phyloP scores from a whole-genome alignment of 2,888 invertebrate genomes.

The Proisotoma minuta region DNA sequence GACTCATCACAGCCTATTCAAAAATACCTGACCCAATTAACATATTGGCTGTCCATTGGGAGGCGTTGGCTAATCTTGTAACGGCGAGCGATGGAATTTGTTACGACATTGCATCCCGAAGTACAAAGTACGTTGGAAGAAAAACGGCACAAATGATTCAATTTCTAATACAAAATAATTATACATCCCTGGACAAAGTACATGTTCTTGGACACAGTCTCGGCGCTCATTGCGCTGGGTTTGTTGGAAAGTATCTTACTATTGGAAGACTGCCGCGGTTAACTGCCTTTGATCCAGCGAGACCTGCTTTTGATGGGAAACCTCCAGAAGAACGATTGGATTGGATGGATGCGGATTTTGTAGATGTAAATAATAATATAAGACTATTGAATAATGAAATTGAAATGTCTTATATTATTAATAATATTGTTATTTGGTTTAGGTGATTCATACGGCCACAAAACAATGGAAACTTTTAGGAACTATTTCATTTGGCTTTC shows the following conservation, averaged over 20 bases:
- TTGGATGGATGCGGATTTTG: slow-evolving; percentile 29
- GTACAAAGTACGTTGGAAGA: slow-evolving; percentile 25
- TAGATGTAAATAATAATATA: slow-evolving; percentile 15
- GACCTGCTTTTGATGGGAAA: slow-evolving; percentile 24
- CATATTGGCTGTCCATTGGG: slow-evolving; percentile 33
- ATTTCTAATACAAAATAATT: slow-evolving; percentile 23
- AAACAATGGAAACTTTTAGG: slow-evolving; percentile 25
- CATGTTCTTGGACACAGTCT: slow-evolving; percentile 36
- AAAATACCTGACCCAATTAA: slow-evolving; percentile 21
- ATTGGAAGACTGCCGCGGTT: slow-evolving; percentile 26
- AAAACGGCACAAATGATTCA: slow-evolving; percentile 28
- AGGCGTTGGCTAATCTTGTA: slow-evolving; percentile 29
- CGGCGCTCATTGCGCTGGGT: slow-evolving; percentile 32
- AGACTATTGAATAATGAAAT: neutral
- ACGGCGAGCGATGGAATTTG: slow-evolving; percentile 32
- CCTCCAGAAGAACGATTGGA: slow-evolving; percentile 23
- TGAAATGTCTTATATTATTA: too few relatives aligned
- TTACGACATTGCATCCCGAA: slow-evolving; percentile 32
- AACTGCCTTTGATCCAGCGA: slow-evolving; percentile 34
- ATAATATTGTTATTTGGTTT: neutral
- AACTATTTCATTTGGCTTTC: slow-evolving; percentile 15
- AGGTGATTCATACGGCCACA: slow-evolving; percentile 30
- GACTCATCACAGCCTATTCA: slow-evolving; percentile 17
- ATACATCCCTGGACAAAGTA: slow-evolving; percentile 19
- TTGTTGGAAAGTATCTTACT: slow-evolving; percentile 22